Conservation (phyloP, 2,888 invertebrate species). For the Anagyrus pseudococci region DNA sequence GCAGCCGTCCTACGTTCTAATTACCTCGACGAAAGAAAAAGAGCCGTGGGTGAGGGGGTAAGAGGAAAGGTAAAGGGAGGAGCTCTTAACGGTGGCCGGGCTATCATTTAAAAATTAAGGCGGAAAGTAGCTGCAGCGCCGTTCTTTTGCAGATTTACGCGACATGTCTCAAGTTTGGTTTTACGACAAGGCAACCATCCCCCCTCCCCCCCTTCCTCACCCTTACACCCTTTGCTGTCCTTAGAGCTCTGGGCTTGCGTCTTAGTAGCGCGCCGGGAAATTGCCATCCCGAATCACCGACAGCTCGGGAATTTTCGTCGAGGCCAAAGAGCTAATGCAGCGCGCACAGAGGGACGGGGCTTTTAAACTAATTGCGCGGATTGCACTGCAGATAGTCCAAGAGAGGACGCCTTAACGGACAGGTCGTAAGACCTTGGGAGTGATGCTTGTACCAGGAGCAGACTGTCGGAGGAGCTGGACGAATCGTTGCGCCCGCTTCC, state of each 20-base stretch:
- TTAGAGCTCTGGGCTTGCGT: no score
- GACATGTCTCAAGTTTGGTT: constrained; percentile 18
- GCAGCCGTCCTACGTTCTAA: no score
- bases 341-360: constrained; percentile 23
- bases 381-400: constrained; percentile 26
- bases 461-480: no score
- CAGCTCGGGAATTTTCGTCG: constrained; percentile 24
- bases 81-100: neutral
- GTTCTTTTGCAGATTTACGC: constrained; percentile 27
- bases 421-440: neutral
- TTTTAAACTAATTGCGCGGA: constrained; percentile 50
- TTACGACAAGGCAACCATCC: constrained; percentile 8
- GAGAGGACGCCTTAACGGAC: no score
- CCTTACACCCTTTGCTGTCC: no score
- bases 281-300: constrained; percentile 27
- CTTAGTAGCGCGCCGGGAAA: constrained; percentile 13
- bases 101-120: constrained; percentile 30
- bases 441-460: no score
- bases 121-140: neutral
- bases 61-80: no score
- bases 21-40: constrained; percentile 17
- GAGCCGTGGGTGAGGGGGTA: no score
- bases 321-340: neutral
- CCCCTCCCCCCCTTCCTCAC: neutral
- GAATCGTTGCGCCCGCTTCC: no score